Conservation (phyloP, 1,140 invertebrate genomes). For the Panonychus citri region DNA sequence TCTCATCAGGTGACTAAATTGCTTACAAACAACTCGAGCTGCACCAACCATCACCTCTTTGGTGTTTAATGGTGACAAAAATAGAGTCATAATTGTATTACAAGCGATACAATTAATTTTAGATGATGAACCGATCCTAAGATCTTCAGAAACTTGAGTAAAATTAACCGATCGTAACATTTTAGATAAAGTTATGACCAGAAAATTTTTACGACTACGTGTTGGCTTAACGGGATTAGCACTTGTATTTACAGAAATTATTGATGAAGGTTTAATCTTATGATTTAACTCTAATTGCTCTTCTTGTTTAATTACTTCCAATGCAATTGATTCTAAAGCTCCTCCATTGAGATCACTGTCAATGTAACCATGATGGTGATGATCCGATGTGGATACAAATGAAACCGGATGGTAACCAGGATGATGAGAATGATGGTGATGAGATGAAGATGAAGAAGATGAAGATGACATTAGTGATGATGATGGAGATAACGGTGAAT, state of each 20-base stretch:
- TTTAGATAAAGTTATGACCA: slow-evolving; percentile 6
- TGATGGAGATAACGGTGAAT: neutral
- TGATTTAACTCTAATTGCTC: neutral
- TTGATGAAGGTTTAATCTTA: neutral
- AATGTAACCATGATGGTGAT: neutral
- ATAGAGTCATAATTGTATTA: slow-evolving; percentile 10
- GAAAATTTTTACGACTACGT: slow-evolving; percentile 2
- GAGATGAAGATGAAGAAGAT: neutral
- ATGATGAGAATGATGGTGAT: neutral
- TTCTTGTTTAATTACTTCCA: neutral
- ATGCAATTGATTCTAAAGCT: neutral
- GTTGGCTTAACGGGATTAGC: no score
- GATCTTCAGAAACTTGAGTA: slow-evolving; percentile 6
- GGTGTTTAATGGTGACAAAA: slow-evolving; percentile 11
- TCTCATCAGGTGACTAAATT: slow-evolving; percentile 3
- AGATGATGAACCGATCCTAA: slow-evolving; percentile 12
- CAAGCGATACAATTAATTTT: slow-evolving; percentile 12
- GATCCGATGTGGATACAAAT: neutral
- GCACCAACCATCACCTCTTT: slow-evolving; percentile 11
- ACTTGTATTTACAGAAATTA: neutral
- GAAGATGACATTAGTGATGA: neutral
- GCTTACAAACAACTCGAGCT: slow-evolving; percentile 9
- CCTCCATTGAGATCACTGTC: neutral
- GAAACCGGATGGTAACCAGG: neutral
- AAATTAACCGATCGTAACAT: slow-evolving; percentile 10